Conservation (phyloP, 2,113 vertebrate genomes). For the Chamaea fasciata region DNA sequence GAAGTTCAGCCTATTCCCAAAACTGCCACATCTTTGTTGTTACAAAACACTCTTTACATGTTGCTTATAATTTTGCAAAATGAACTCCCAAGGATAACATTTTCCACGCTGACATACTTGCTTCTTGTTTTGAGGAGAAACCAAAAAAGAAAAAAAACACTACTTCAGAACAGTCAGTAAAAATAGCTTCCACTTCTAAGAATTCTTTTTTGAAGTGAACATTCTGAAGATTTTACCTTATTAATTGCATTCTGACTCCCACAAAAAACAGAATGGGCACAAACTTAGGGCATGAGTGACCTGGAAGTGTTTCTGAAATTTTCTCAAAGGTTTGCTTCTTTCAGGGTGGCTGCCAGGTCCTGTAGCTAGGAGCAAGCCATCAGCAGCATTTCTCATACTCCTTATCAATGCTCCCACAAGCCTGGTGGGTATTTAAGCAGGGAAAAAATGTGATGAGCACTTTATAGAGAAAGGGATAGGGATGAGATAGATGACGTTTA, state of each 20-base stretch:
- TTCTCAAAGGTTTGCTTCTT: neutral
- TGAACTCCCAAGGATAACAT: neutral
- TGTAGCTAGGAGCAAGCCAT: neutral
- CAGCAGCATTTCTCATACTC: neutral
- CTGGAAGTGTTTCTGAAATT: neutral
- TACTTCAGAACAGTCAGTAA: neutral
- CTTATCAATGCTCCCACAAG: neutral
- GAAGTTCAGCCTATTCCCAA: neutral
- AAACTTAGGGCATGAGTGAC: neutral
- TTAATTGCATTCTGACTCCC: neutral
- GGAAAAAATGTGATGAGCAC: neutral
- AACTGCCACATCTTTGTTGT: neutral
- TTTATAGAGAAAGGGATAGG: neutral
- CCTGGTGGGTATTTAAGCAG: accelerated
- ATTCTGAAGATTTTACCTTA: neutral
- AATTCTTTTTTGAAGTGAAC: neutral
- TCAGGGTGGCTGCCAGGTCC: neutral
- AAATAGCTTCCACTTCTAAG: neutral
- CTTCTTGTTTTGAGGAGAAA: neutral
- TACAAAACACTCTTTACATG: neutral
- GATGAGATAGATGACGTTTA: neutral
- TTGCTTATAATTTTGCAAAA: neutral
- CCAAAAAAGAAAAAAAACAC: neutral
- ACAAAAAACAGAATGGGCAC: neutral
- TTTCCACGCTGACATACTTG: neutral